These are phyloP conservation scores for Fregata magnificens DNA, from an alignment of 2,113 vertebrate species.

Conservation along the genomic window DNA sequence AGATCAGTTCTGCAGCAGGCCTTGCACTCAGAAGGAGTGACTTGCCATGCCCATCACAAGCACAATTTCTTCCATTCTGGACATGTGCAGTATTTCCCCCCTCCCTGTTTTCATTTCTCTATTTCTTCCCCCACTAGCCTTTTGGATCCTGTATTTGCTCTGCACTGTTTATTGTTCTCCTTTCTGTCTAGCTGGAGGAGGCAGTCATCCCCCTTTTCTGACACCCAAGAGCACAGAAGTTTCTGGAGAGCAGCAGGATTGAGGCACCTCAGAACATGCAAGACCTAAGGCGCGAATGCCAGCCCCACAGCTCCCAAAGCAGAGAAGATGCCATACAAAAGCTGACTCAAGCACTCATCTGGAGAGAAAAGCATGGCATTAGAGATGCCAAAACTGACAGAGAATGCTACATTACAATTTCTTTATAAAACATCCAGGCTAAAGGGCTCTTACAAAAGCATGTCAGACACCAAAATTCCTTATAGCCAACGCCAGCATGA, in stretches of 20 bases:
- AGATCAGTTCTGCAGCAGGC: background rate
- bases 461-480: background rate
- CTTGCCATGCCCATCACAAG: background rate
- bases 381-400: background rate
- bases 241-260: background rate
- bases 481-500: rapidly evolving
- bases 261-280: background rate
- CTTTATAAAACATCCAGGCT: background rate
- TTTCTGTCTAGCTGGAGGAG: background rate
- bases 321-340: background rate
- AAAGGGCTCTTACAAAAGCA: background rate
- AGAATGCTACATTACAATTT: background rate
- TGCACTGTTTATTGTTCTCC: background rate
- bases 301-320: background rate
- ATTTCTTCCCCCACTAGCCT: background rate
- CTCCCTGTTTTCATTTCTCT: background rate
- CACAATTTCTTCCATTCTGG: background rate
- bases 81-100: no score
- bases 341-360: background rate
- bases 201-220: background rate
- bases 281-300: background rate
- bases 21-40: background rate
- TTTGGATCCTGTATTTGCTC: background rate
- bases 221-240: background rate
- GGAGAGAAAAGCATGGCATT: background rate